Base-by-base conservation (phyloP, 30 jellyfish, hydroid and myxozoan species). In the Catostylus mosaicus region DNA sequence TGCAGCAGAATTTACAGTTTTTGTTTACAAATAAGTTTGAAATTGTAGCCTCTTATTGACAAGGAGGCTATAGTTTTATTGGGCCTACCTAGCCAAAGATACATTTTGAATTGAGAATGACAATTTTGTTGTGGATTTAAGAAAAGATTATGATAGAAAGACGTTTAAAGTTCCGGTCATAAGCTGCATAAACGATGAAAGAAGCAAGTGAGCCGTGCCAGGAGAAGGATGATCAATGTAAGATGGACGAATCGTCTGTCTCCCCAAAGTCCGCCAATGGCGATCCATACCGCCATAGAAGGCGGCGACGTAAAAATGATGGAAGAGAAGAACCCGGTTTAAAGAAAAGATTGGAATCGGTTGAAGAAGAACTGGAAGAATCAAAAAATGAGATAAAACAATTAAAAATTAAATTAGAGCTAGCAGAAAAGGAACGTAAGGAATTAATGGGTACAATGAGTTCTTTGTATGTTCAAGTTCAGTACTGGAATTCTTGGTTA, bases 401-500 rank as follows among this genome's bases (percentile, higher is more conserved):
- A 26, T 64, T 79, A 64, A 79, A 47, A 36, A 20, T 26, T 3
- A 75, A 47, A 24, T 30, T 79, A 66, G 82, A 24, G 26, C 19
- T 30, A 32, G 90, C 90, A 20, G 32, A 63, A 3, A 64, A 79
- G 29, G 90, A 79, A 48, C 61, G 90, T 24, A 31, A 63, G n/a
- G 90, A 79, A 47, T 63, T 79, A 2, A 3, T 46, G 75, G 31
- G 82, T 65, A 79, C 90, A 19, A 66, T 79, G 7, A 79, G 90
- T 69, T 56, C 77, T 27, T 23, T 79, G 82, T 65, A 79, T 65
- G 90, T 65, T 6, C 90, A 79, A 66, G 43, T 79, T 3, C 82
- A 79, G 32, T 79, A 79, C 33, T 79, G 90, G 90, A 79, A 79
- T 29, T 18, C 90, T 5, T 79, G 90, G 90, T 65, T 79, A 8